A percentile compares a stretch with the other conserved stretches of the same genome.
These are phyloP conservation scores for Xiphias gladius DNA, from an alignment of 2,113 vertebrate genomes.

Conservation along the genomic window DNA sequence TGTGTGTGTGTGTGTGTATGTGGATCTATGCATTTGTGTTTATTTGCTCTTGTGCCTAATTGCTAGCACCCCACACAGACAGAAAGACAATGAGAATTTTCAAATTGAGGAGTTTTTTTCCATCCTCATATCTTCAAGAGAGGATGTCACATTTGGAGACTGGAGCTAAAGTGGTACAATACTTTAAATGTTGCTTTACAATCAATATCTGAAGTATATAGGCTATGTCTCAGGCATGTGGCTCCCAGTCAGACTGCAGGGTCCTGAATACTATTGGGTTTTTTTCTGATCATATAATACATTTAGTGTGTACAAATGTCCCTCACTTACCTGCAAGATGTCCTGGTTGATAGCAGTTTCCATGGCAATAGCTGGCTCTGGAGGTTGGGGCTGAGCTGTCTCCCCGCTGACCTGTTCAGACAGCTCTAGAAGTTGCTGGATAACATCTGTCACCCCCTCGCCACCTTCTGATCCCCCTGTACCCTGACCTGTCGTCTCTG, in stretches of 20 bases:
- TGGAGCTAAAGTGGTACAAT: neutral
- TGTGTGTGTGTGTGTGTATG: neutral
- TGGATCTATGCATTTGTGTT: neutral
- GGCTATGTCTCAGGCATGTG: neutral
- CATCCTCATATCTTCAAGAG: neutral
- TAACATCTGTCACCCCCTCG: constrained; percentile 95
- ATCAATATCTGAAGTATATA: neutral
- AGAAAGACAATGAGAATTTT: neutral
- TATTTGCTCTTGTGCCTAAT: neutral
- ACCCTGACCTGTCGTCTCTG: constrained; percentile 65
- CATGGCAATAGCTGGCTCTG: constrained; percentile 89
- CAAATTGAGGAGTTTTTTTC: neutral
- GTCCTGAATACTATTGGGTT: neutral
- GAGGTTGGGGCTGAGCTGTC: constrained; percentile 85
- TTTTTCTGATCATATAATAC: neutral
- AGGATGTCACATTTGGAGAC: neutral
- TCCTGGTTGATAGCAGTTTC: constrained; percentile 94
- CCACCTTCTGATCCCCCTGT: constrained; percentile 84
- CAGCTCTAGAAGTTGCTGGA: constrained; percentile 96
- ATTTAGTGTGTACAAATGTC: neutral
- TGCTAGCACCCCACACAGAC: neutral
- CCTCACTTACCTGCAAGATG: constrained; percentile 91
- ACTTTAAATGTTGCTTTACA: neutral
- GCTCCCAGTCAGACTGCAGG: neutral
- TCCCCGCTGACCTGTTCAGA: constrained; percentile 94